These are phyloP conservation scores for Drosophila differens DNA, from an alignment of 2,888 invertebrate genomes.

Conservation along the genomic window DNA sequence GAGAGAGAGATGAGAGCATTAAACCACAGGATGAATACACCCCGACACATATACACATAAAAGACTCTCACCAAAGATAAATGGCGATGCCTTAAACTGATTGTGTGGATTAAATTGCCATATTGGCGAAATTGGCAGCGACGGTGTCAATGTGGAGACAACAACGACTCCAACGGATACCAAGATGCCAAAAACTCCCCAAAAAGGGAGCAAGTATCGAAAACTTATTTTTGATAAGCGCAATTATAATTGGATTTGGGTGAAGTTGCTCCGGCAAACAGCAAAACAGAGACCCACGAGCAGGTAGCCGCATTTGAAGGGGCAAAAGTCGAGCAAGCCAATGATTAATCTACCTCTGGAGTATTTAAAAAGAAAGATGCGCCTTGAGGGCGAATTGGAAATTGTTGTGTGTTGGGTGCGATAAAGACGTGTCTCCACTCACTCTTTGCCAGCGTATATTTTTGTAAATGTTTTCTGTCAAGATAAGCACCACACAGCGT, in stretches of 20 bases:
- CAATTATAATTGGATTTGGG: constrained; percentile 79
- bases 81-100: constrained; percentile 80
- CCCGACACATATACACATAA: constrained; percentile 20
- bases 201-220: constrained; percentile 66
- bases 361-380: constrained; percentile 74
- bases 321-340: constrained; percentile 49
- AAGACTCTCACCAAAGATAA: constrained; percentile 59
- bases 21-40: constrained; percentile 43
- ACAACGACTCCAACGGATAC: constrained; percentile 23
- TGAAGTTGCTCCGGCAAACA: constrained; percentile 56
- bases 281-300: not conserved
- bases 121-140: constrained; percentile 78
- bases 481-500: constrained; percentile 77
- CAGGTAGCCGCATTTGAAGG: constrained; percentile 54
- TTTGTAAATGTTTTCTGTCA: constrained; percentile 80
- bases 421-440: constrained; percentile 70
- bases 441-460: constrained; percentile 37
- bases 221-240: constrained; percentile 82
- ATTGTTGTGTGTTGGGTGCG: constrained; percentile 63
- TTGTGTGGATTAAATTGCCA: constrained; percentile 81
- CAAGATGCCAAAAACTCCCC: constrained; percentile 17
- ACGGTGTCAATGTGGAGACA: constrained; percentile 52
- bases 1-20: constrained; percentile 7
- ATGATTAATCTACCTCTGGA: constrained; percentile 79
- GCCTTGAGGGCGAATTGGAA: constrained; percentile 62